These are phyloP conservation scores for Oedothorax gibbosus DNA, from an alignment of 1,140 invertebrate genomes.

Conservation along the genomic window DNA sequence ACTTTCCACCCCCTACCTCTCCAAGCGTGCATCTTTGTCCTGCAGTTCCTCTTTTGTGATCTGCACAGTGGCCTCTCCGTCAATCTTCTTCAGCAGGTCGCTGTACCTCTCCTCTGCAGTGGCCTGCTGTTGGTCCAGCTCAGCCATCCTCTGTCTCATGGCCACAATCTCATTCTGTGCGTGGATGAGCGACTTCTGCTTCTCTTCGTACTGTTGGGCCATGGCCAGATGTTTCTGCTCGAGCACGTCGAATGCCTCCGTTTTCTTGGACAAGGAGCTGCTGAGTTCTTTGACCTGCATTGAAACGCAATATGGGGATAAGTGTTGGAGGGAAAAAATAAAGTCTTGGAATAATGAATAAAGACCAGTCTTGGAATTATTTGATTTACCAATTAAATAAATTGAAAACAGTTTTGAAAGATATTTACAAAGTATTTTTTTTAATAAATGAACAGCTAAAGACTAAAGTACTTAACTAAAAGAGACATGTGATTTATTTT, in stretches of 20 bases:
- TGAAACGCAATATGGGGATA: no score
- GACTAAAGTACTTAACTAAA: no score
- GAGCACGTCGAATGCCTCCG: constrained; percentile 66
- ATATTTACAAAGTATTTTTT: no score
- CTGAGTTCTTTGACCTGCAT: constrained; percentile 78
- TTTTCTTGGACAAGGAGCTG: constrained; percentile 64
- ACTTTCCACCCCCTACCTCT: constrained; percentile 30
- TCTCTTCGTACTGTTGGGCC: constrained; percentile 68
- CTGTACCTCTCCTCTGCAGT: constrained; percentile 64
- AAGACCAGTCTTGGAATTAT: no score
- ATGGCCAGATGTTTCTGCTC: constrained; percentile 67
- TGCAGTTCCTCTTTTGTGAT: constrained; percentile 63
- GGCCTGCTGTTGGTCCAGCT: constrained; percentile 68
- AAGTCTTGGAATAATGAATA: no score
- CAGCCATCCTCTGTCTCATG: constrained; percentile 70
- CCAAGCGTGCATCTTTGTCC: constrained; percentile 64
- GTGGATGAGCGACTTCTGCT: constrained; percentile 70
- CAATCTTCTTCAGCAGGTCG: constrained; percentile 61
- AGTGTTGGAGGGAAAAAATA: no score
- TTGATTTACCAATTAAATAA: no score
- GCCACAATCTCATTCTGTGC: constrained; percentile 72
- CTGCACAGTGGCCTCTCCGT: constrained; percentile 64
- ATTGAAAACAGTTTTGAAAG: no score
- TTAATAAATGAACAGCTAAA: no score
- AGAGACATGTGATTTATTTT: no score